A percentile compares a stretch with the other conserved stretches of the same genome.
phyloP scores from a whole-genome alignment of 2,113 vertebrate species.

The Tragelaphus imberbis region DNA sequence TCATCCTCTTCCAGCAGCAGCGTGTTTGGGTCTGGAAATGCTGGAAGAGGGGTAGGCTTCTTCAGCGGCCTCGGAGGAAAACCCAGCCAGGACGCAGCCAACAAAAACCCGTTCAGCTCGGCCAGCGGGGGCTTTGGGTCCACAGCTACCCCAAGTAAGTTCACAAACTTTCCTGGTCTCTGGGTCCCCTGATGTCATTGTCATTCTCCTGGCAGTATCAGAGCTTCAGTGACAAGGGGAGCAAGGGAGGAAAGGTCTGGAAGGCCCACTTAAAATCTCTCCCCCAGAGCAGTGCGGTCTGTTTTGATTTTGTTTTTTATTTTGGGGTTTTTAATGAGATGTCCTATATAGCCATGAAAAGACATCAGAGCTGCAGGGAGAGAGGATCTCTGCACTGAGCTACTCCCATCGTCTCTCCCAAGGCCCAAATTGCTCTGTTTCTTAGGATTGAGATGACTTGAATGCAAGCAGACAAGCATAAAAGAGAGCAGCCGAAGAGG shows the following conservation, averaged over 20 bases:
- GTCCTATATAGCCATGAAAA: neutral
- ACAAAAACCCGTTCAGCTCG: constrained; percentile 94
- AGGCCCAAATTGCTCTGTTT: neutral
- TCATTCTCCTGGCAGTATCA: neutral
- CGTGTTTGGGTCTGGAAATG: constrained; percentile 86
- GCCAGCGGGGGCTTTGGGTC: constrained; percentile 80
- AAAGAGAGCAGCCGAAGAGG: neutral
- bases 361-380: neutral
- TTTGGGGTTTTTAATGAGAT: neutral
- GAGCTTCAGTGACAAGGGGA: neutral
- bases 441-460: neutral
- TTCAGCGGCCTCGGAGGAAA: constrained; percentile 97
- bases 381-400: neutral
- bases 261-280: neutral
- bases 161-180: neutral
- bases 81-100: constrained; percentile 95
- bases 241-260: neutral
- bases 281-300: neutral
- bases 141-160: constrained; percentile 80
- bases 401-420: neutral
- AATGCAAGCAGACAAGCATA: neutral
- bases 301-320: neutral
- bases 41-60: constrained; percentile 85
- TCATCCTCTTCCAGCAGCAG: constrained; percentile 80
- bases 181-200: neutral